Evolutionary conservation across 2,888 invertebrate genomes (phyloP).

Genomic region (Bombylius discolor): DNA sequence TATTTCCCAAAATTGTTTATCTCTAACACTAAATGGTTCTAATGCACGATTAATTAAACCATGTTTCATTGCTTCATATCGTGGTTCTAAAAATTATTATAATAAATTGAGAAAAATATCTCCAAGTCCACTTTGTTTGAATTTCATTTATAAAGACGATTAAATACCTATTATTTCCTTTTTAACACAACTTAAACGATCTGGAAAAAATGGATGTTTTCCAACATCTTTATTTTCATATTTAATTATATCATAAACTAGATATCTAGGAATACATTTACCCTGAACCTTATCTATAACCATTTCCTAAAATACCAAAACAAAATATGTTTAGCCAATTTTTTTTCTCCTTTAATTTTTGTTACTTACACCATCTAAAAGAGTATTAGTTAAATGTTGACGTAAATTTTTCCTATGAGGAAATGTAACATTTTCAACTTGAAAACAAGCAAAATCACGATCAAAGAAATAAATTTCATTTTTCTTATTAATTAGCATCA

Average conservation of each 20-base stretch:
- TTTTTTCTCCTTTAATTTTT: background rate
- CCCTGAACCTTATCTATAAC: conserved; percentile 77
- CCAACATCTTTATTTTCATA: conserved; percentile 70
- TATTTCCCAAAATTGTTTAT: conserved; percentile 86
- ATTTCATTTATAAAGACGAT: conserved; percentile 2
- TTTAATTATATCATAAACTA: conserved; percentile 87
- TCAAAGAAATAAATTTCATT: conserved; percentile 87
- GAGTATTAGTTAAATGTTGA: conserved; percentile 62
- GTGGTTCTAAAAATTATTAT: conserved; percentile 26
- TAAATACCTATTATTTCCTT: conserved; percentile 50
- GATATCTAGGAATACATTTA: conserved; percentile 67
- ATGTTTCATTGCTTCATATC: conserved; percentile 62
- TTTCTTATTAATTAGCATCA: conserved; percentile 86
- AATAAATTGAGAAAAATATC: background rate
- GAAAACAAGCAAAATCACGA: conserved; percentile 85
- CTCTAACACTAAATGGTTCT: conserved; percentile 84
- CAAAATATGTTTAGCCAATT: background rate
- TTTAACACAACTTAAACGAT: conserved; percentile 64
- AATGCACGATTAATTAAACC: conserved; percentile 58
- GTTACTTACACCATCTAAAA: conserved; percentile 77
- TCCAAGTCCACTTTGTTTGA: background rate
- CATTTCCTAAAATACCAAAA: conserved; percentile 65
- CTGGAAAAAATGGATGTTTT: conserved; percentile 59
- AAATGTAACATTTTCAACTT: conserved; percentile 69
- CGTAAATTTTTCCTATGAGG: conserved; percentile 57